Conservation (phyloP, 2,797 vertebrate species). For the Acestrorhynchus altus region DNA sequence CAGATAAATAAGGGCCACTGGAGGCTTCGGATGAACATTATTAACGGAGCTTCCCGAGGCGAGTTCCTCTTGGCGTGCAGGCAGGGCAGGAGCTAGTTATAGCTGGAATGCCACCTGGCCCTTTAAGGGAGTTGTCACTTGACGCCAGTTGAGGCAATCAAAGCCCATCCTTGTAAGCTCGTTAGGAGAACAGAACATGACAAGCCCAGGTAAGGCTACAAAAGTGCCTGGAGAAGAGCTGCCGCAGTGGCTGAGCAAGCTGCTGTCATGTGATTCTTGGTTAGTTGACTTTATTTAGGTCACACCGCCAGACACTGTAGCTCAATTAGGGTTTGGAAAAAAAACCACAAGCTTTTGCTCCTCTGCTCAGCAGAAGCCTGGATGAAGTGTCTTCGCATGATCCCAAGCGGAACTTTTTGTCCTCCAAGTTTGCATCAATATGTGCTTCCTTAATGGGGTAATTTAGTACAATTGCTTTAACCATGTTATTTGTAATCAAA, state of each 20-base stretch:
- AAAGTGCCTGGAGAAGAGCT: background rate
- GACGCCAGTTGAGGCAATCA: conserved; percentile 38
- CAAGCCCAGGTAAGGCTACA: background rate
- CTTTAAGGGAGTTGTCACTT: conserved; percentile 51
- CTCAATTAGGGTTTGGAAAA: conserved; percentile 38
- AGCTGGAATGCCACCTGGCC: conserved; percentile 42
- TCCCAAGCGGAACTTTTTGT: conserved; percentile 34
- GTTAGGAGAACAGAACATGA: conserved; percentile 33
- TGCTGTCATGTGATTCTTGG: background rate
- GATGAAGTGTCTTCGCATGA: conserved; percentile 11
- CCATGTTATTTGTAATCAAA: too few species aligned
- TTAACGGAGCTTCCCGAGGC: conserved; percentile 28
- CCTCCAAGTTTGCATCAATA: conserved; percentile 23
- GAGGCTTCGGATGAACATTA: background rate
- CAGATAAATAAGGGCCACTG: background rate
- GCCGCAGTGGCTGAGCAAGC: background rate
- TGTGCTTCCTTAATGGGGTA: background rate
- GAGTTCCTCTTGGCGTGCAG: conserved; percentile 9
- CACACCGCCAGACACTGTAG: conserved; percentile 28
- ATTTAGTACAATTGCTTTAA: too few species aligned
- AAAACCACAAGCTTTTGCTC: background rate
- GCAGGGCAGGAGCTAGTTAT: conserved; percentile 36
- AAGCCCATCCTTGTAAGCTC: conserved; percentile 30
- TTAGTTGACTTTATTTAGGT: conserved; percentile 15
- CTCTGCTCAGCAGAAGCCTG: conserved; percentile 13